Evolutionary conservation across 1,140 invertebrate species (phyloP), one percentile per base, ranked within the genome.

Genomic region (Drosophila miranda): DNA sequence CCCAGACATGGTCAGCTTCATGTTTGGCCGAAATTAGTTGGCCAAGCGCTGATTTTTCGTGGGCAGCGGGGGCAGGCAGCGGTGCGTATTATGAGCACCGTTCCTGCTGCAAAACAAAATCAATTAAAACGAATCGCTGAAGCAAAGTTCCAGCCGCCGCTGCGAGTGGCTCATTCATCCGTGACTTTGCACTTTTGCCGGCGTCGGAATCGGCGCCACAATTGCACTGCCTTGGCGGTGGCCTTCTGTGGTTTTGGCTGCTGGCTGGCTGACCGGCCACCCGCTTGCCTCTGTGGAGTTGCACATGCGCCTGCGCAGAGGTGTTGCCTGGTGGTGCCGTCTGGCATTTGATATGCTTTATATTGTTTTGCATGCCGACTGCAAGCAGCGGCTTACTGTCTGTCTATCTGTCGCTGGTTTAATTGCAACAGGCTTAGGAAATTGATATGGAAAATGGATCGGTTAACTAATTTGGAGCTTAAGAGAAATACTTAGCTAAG

Each of bases 61-160:
- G 19, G 50, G 21, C 21, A 53, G 43, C 48, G 57, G 74, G 54
- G 42, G 71, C 56, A 52, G 57, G 73, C 57, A 52, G 67, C 57
- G 69, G 69, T 75, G 72, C 72, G 72, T 75, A 67, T 54, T 50
- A 75, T 66, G 61, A 53, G 61, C 60, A 53, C 62, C 44, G 72
- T 75, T 75, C 72, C 72, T 49, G 50, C 50, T 42, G 77, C 78
- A 57, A 67, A 86, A 75, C 74, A 81, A 86, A 86, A 87, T 86
- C 82, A 86, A 86, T 86, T 86, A 86, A 86, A 84, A 81, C 70
- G 75, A 82, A 52, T 81, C 81, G 78, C 46, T 75, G 82, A 78
- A 86, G 81, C 81, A 87, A 61, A 86, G 81, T 86, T 86, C 81
- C 81, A 82, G 46, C 48, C 58, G 71, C 64, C 23, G 23, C 70